phyloP scores from a whole-genome alignment of 2,113 vertebrate species.

The Cyanoliseus patagonus region DNA sequence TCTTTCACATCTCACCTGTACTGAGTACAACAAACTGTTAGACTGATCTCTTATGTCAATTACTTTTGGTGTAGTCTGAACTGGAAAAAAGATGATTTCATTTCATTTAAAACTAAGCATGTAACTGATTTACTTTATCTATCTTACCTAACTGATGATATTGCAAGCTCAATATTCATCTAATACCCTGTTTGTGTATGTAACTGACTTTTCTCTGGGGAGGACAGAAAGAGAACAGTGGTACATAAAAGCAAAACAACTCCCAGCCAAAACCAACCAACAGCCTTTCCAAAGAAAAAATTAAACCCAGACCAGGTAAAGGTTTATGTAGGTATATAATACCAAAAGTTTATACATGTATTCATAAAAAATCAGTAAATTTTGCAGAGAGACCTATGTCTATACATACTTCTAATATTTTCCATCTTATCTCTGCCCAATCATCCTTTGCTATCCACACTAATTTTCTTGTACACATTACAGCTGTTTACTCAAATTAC shows the following conservation, averaged over 20 bases:
- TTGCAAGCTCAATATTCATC: background rate
- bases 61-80: background rate
- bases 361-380: background rate
- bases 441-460: background rate
- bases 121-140: background rate
- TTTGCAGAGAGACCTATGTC: background rate
- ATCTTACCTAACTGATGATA: background rate
- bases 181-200: background rate
- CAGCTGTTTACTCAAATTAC: background rate
- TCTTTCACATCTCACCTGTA: background rate
- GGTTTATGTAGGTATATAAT: background rate
- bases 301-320: background rate
- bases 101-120: background rate
- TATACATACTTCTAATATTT: background rate
- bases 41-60: background rate
- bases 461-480: background rate
- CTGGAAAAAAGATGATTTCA: rapidly evolving
- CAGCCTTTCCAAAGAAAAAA: background rate
- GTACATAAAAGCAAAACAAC: background rate
- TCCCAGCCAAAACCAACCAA: background rate
- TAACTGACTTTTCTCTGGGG: background rate
- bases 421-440: background rate
- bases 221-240: background rate
- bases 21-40: background rate
- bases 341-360: background rate